Conservation (phyloP, 2,113 vertebrate genomes). For the Nibea albiflora region DNA sequence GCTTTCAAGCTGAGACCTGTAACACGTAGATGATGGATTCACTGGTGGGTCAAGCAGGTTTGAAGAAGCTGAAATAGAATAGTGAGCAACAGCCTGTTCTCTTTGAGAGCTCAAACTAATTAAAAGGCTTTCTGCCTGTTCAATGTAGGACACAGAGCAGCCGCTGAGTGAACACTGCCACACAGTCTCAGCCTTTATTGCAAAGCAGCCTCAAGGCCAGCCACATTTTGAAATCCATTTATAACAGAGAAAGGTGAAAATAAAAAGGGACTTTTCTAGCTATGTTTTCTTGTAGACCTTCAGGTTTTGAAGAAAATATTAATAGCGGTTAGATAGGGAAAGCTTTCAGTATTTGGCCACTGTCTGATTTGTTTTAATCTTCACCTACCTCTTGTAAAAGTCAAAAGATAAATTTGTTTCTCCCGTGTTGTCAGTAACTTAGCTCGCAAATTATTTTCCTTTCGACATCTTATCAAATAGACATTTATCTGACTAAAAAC, state of each 20-base stretch:
- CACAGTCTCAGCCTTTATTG: conserved; percentile 6
- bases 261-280: conserved; percentile 1
- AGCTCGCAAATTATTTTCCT: no score
- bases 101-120: conserved; percentile 27
- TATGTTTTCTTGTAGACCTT: neutral
- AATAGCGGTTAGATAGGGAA: neutral
- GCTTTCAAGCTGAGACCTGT: no score
- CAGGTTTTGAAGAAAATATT: conserved; percentile 22
- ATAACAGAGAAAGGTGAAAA: neutral
- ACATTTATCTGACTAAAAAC: no score
- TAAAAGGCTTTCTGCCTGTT: conserved; percentile 38
- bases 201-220: conserved; percentile 15
- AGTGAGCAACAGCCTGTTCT: conserved; percentile 1
- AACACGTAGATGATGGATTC: neutral
- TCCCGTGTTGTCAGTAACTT: no score
- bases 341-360: neutral
- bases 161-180: conserved; percentile 17
- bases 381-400: neutral
- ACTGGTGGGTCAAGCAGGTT: conserved; percentile 2
- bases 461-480: no score
- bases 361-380: neutral
- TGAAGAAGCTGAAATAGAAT: neutral
- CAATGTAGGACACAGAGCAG: neutral
- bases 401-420: no score
- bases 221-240: conserved; percentile 10